Base-by-base conservation (phyloP, 2,113 vertebrate genomes). In the Spilogale gracilis region DNA sequence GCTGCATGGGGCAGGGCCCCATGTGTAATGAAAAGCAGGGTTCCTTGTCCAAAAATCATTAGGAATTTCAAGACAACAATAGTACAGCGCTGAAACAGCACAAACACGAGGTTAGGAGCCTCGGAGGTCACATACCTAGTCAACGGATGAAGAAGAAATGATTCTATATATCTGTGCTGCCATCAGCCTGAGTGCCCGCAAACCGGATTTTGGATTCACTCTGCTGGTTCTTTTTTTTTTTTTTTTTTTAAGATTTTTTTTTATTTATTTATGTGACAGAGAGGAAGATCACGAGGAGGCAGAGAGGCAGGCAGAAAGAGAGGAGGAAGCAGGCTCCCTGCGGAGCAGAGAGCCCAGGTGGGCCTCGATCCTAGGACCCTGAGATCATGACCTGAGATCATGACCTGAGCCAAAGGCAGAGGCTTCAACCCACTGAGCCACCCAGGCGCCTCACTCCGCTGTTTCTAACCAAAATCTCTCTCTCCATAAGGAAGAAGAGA, bases 51-150 rank as follows among this genome's bases (percentile, higher is more conserved):
- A 8, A 32, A 87, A 81, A 83, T 82, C 18, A 6, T 43, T 74
- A 43, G 76, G 52, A 90, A 84, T 80, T 90, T 92, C 45, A 78
- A 94, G 54, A 95, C 2, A 18, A 71, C 45, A 58, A 61, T 83
- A 79, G 16, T 2, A 17, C 4, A 38, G 23, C 17, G 1, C 30
- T 79, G n/a, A 71, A 96, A 48, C 30, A 81, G 48, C 30, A 21
- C 9, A 91, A 8, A 13, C 21, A 13, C 6, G 43, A 9, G 74
- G 13, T 9, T 2, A 2, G 1, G 30, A 56, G 25, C 69, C 25
- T 18, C 7, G 1, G 7, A 48, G 17, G n/a, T 80, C 38, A 50
- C 25, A 20, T 0, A 1, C 12, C 25, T 74, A 50, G n/a, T 12
- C 50, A 60, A 3, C 89, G 45, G 45, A 54, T 38, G 69, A 0